A percentile compares a stretch with the other conserved stretches of the same genome.
Evolutionary conservation across 2,113 vertebrate genomes (phyloP).

Genomic region (Rutilus rutilus): DNA sequence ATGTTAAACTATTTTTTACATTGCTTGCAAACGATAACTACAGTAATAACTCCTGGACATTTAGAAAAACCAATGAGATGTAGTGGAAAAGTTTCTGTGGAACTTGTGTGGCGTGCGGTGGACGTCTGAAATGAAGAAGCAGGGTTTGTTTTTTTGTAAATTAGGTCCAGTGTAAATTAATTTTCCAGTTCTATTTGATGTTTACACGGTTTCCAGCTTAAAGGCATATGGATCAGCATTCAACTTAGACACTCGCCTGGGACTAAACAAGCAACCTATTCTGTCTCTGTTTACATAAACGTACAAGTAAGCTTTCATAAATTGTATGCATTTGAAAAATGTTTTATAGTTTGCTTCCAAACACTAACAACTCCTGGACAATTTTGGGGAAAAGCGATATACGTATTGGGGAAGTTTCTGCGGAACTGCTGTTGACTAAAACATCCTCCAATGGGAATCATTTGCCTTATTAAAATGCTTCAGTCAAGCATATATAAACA

Average conservation of each 20-base stretch:
- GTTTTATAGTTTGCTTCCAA: background rate
- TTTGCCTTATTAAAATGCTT: conserved; percentile 55
- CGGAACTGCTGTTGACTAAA: conserved; percentile 2
- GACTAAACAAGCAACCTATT: background rate
- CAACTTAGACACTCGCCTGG: background rate
- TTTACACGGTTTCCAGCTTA: background rate
- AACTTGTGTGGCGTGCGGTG: background rate
- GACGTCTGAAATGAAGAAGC: background rate
- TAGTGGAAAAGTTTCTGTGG: too few relatives aligned
- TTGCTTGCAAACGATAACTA: too few relatives aligned
- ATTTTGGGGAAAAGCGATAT: background rate
- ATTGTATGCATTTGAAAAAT: background rate
- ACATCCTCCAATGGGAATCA: background rate
- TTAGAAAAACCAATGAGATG: too few relatives aligned
- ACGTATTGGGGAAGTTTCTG: background rate
- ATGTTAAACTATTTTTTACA: too few relatives aligned
- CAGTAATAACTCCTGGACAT: too few relatives aligned
- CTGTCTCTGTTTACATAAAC: background rate
- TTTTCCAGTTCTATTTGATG: background rate
- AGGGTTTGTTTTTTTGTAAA: background rate
- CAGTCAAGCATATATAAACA: conserved; percentile 53
- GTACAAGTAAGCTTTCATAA: background rate
- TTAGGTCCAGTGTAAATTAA: background rate
- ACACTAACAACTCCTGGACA: background rate
- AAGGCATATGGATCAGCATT: background rate